These are phyloP conservation scores for Aleiodes sp. DNA, from an alignment of 1,140 invertebrate genomes.

Conservation along the genomic window DNA sequence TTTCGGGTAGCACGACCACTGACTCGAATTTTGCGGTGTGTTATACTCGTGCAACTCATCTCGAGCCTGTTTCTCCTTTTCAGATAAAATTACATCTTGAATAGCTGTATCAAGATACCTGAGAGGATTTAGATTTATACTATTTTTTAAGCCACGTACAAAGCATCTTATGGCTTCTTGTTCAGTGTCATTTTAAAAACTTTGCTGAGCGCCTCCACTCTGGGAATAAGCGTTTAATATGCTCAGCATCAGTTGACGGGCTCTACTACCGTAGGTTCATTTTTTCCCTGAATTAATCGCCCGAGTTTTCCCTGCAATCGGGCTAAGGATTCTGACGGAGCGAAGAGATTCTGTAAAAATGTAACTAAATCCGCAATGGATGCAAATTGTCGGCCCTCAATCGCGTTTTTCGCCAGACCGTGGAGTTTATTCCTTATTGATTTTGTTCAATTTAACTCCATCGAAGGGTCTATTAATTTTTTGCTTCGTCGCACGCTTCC, in stretches of 20 bases:
- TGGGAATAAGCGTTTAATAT: background rate
- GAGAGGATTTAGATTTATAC: background rate
- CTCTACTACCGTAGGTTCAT: background rate
- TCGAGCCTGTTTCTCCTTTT: background rate
- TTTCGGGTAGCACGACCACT: too few species aligned
- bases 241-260: background rate
- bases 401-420: background rate
- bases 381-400: background rate
- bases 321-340: background rate
- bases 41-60: background rate
- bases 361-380: background rate
- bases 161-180: background rate
- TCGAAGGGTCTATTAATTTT: too few species aligned
- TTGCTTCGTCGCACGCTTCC: too few species aligned
- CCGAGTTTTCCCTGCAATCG: background rate
- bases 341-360: background rate
- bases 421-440: too few species aligned
- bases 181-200: background rate
- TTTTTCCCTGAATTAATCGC: background rate
- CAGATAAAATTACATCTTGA: background rate
- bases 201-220: background rate
- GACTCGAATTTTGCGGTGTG: too few species aligned
- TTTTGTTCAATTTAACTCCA: too few species aligned
- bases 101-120: background rate
- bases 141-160: background rate